Evolutionary conservation across 2,888 invertebrate species (phyloP).

Genomic region (Tachina lurida): DNA sequence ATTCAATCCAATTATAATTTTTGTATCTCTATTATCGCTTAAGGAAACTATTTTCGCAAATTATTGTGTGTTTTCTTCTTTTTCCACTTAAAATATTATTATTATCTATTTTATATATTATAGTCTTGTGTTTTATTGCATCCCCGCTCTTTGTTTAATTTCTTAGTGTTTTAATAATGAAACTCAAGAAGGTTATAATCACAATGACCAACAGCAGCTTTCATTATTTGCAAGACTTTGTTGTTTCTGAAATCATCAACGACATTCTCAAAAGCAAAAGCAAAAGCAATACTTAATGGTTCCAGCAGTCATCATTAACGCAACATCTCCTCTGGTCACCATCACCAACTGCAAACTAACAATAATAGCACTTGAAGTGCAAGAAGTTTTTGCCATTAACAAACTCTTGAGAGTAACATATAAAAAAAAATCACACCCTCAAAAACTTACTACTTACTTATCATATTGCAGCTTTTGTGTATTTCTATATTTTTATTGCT

Average conservation of each 20-base stretch:
- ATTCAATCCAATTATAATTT: too few species aligned
- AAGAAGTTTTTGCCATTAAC: conserved; percentile 50
- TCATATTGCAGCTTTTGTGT: neutral
- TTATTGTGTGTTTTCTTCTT: too few species aligned
- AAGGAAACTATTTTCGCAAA: too few species aligned
- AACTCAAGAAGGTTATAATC: conserved; percentile 2
- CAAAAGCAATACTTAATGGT: neutral
- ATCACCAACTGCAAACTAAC: conserved; percentile 18
- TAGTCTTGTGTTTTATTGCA: neutral
- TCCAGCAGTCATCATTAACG: conserved; percentile 36
- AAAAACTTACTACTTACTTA: neutral
- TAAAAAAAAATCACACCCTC: neutral
- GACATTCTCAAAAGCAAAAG: neutral
- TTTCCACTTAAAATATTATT: too few species aligned
- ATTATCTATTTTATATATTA: too few species aligned
- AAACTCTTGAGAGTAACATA: conserved; percentile 32
- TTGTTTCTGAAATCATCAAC: conserved; percentile 1
- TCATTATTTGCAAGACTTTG: conserved; percentile 22
- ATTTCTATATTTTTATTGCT: conserved; percentile 15
- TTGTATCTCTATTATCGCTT: too few species aligned
- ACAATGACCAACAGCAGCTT: conserved; percentile 18
- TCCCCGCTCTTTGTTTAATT: conserved; percentile 2
- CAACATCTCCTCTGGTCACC: conserved; percentile 5
- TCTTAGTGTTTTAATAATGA: conserved; percentile 11
- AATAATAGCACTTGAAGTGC: conserved; percentile 51